phyloP scores from a whole-genome alignment of 2,797 vertebrate genomes.

The Sylvia borin region DNA sequence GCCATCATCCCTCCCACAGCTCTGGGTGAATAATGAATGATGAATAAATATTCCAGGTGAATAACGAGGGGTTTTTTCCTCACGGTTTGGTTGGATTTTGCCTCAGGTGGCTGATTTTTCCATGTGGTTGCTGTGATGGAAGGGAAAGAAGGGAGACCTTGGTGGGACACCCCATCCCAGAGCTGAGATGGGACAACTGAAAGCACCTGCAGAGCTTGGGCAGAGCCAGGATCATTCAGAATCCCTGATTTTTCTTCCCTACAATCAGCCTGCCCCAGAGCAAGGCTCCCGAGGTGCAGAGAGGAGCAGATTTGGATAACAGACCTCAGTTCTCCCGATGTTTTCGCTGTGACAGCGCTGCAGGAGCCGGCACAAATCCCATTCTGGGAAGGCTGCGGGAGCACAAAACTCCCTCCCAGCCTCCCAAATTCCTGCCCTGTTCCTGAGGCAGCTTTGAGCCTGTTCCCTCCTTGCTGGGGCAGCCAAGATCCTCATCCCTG shows the following conservation, averaged over 20 bases:
- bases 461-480: background rate
- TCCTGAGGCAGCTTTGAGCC: background rate
- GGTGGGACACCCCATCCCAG: rapidly evolving
- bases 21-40: background rate
- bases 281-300: background rate
- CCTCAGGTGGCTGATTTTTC: background rate
- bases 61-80: background rate
- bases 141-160: background rate
- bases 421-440: background rate
- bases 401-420: background rate
- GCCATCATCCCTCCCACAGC: rapidly evolving
- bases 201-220: background rate
- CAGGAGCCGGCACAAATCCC: background rate
- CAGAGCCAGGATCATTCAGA: background rate
- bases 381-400: background rate
- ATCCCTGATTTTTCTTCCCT: background rate
- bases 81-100: rapidly evolving
- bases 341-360: background rate
- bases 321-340: background rate
- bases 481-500: background rate
- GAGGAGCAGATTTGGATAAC: background rate
- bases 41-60: background rate
- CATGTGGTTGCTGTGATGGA: background rate
- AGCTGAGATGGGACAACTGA: rapidly evolving
- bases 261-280: rapidly evolving